Evolutionary conservation across 2,113 vertebrate species (phyloP).

Genomic region (Etheostoma cragini): DNA sequence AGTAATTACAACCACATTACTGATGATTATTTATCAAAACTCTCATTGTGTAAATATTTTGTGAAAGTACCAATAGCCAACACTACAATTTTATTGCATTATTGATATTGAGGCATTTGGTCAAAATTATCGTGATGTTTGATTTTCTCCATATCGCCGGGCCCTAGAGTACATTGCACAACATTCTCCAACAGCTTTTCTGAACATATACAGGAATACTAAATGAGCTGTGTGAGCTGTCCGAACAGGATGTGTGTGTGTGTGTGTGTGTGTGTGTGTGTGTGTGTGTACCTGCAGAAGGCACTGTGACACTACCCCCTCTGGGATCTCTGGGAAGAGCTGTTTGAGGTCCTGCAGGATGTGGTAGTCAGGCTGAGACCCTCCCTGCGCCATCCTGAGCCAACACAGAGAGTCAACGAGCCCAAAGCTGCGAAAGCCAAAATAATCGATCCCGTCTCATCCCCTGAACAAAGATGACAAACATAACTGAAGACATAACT

Average conservation of each 20-base stretch:
- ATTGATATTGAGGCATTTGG: no score
- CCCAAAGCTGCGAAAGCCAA: conserved; percentile 88
- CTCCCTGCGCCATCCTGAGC: conserved; percentile 96
- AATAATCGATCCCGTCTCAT: conserved; percentile 89
- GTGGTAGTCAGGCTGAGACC: conserved; percentile 92
- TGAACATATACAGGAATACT: not conserved
- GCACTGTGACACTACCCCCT: conserved; percentile 95
- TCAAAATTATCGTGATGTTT: no score
- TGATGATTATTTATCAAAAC: no score
- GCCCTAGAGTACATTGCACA: not conserved
- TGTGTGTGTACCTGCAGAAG: conserved; percentile 91
- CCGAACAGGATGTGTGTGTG: not conserved
- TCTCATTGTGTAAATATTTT: no score
- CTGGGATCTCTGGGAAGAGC: conserved; percentile 98
- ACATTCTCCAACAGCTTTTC: not conserved
- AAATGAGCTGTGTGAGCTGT: no score
- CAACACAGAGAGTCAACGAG: conserved; percentile 86
- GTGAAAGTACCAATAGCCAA: no score
- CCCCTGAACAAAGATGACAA: conserved; percentile 68
- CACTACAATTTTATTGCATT: no score
- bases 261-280: not conserved
- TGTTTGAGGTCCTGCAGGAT: conserved; percentile 98
- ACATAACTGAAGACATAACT: conserved; percentile 5
- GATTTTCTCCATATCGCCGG: no score
- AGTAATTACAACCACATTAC: no score